Conservation (phyloP, 2,113 vertebrate genomes). For the Halcyon malimbica region DNA sequence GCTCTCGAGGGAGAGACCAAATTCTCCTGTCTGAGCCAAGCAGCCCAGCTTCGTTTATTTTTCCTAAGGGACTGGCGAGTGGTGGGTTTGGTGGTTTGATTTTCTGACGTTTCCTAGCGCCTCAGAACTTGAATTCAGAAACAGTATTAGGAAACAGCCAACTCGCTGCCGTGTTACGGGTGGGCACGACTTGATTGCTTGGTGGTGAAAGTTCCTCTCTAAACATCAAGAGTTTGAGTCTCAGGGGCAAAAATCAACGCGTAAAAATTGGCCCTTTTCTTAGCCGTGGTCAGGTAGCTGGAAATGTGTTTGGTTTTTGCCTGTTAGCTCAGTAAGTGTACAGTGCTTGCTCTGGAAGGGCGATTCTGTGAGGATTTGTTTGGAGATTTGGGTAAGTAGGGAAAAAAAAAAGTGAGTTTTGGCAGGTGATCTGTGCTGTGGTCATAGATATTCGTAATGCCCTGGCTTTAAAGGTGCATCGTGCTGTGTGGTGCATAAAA, state of each 20-base stretch:
- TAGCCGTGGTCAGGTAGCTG: background rate
- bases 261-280: background rate
- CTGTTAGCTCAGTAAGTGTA: no score
- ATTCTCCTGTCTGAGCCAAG: background rate
- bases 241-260: background rate
- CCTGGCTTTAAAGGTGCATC: background rate
- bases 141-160: background rate
- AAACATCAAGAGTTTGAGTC: background rate
- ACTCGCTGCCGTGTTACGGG: background rate
- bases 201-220: background rate
- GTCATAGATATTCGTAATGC: background rate
- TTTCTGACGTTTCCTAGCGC: background rate
- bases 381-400: background rate
- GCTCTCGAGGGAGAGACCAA: conserved; percentile 17
- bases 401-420: background rate
- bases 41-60: background rate
- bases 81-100: rapidly evolving
- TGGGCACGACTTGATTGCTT: rapidly evolving
- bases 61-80: no score
- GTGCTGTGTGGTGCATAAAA: background rate
- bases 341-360: background rate
- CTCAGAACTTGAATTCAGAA: background rate
- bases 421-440: background rate
- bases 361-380: rapidly evolving
- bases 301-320: background rate